Conservation (phyloP, 2,797 vertebrate species). For the Strix occidentalis region DNA sequence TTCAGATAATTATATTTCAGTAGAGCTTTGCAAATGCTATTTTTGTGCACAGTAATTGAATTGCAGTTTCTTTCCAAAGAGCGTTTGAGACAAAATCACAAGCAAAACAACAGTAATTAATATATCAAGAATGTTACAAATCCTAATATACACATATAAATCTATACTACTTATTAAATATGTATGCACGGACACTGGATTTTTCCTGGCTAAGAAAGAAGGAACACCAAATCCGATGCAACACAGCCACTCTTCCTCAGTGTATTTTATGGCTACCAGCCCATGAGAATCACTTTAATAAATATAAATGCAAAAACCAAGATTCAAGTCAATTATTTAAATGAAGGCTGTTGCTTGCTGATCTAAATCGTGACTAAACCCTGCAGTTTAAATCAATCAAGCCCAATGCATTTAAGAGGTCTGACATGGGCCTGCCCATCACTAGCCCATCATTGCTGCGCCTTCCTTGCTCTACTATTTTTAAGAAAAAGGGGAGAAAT, state of each 20-base stretch:
- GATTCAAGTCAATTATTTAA: conserved; percentile 12
- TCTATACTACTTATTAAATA: not conserved
- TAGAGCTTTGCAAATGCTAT: not conserved
- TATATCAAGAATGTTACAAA: not conserved
- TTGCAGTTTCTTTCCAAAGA: conserved; percentile 1
- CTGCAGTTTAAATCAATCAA: not conserved
- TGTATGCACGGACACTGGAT: not conserved
- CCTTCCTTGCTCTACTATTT: not conserved
- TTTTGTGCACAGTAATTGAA: conserved; percentile 10
- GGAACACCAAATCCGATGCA: not conserved
- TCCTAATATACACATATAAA: not conserved
- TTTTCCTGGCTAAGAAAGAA: not conserved
- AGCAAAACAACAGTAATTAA: conserved; percentile 28
- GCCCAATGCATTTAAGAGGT: not conserved
- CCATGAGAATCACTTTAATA: not conserved
- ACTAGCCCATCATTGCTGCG: not conserved
- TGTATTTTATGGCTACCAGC: not conserved
- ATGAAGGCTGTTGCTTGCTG: not conserved
- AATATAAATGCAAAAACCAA: not conserved
- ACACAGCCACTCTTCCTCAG: not conserved
- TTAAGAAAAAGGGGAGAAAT: not conserved
- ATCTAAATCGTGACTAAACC: not conserved
- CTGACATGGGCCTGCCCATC: not conserved
- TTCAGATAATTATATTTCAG: not conserved
- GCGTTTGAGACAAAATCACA: not conserved